Percentiles rank a stretch among this genome's conserved stretches.
Evolutionary conservation across 2,888 invertebrate genomes (phyloP).

Genomic region (Luperina testacea): DNA sequence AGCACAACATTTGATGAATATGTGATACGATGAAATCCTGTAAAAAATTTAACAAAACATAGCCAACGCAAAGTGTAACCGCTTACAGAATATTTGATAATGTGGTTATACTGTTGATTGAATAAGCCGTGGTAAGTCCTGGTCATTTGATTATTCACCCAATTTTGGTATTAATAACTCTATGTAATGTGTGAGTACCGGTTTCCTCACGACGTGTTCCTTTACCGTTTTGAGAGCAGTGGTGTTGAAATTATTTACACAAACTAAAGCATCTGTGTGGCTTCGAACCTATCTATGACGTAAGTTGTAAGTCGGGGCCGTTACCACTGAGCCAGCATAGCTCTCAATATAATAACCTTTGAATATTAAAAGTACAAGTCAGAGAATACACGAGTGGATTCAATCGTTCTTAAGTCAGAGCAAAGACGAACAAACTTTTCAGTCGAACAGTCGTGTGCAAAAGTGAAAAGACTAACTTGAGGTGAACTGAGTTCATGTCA

Average conservation of each 20-base stretch:
- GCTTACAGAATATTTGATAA: conserved; percentile 45
- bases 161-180: background rate
- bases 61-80: conserved; percentile 10
- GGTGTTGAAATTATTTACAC: too few relatives aligned
- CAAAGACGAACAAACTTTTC: conserved; percentile 53
- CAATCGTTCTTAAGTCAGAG: conserved; percentile 55
- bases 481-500: conserved; percentile 44
- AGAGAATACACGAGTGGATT: conserved; percentile 45
- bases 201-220: too few relatives aligned
- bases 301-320: too few relatives aligned
- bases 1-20: background rate
- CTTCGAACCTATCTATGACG: too few relatives aligned
- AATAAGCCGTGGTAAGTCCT: conserved; percentile 25
- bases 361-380: conserved; percentile 25
- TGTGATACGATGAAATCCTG: background rate
- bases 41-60: conserved; percentile 12
- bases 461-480: conserved; percentile 54
- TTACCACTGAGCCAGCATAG: too few relatives aligned
- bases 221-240: too few relatives aligned
- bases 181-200: background rate
- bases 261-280: too few relatives aligned
- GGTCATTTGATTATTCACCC: conserved; percentile 19
- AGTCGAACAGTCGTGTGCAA: conserved; percentile 32
- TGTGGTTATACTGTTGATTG: conserved; percentile 25
- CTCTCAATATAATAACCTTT: conserved; percentile 24